A percentile compares a stretch with the other conserved stretches of the same genome.
Conservation (phyloP, 2,113 vertebrate genomes). For the Sclerurus mexicanus region DNA sequence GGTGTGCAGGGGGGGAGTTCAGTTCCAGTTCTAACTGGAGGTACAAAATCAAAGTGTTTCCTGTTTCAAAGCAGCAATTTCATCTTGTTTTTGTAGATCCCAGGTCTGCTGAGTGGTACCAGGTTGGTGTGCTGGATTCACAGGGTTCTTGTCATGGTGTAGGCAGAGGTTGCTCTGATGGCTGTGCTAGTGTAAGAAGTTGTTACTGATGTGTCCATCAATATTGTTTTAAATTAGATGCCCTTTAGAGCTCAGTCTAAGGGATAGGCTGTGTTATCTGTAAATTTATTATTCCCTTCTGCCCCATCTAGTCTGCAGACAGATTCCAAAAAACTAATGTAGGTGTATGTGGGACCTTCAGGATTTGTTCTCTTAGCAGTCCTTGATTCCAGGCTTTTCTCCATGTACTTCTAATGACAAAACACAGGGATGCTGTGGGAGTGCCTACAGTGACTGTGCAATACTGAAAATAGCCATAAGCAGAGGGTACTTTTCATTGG, state of each 20-base stretch:
- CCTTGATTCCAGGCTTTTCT: neutral
- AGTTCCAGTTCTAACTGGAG: neutral
- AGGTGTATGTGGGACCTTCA: neutral
- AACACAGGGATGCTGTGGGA: neutral
- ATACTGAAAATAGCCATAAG: neutral
- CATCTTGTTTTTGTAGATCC: neutral
- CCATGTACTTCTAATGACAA: rapidly evolving
- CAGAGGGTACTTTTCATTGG: neutral
- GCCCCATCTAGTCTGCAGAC: neutral
- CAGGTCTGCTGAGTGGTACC: neutral
- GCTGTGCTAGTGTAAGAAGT: neutral
- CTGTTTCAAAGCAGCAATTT: neutral
- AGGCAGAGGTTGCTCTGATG: neutral
- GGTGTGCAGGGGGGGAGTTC: neutral
- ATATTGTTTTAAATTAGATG: neutral
- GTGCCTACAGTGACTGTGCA: neutral
- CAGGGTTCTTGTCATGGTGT: neutral
- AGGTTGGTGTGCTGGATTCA: neutral
- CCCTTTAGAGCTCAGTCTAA: neutral
- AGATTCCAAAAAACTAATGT: no score
- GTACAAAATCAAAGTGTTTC: neutral
- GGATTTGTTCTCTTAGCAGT: neutral
- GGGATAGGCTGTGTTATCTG: neutral
- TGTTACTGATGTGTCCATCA: neutral
- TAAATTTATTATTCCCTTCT: neutral